These are phyloP conservation scores for Tor tambroides DNA, from an alignment of 2,113 vertebrate genomes.

Conservation along the genomic window DNA sequence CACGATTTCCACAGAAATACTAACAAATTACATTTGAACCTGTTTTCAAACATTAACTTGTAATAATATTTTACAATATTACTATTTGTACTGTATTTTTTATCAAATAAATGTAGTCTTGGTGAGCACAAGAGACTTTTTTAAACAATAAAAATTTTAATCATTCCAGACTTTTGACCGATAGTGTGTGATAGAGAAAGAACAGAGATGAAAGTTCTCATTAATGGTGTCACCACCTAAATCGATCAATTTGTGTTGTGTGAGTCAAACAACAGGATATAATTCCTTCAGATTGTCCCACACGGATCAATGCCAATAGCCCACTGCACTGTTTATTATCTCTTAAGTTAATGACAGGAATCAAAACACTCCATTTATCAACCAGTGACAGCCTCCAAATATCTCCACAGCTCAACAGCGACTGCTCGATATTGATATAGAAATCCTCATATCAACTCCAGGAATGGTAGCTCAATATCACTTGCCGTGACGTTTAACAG, in stretches of 20 bases:
- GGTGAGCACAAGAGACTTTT: background rate
- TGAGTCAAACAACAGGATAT: constrained; percentile 47
- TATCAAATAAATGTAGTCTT: background rate
- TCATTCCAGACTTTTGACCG: background rate
- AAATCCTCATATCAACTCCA: background rate
- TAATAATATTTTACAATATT: too few species aligned
- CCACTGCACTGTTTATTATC: constrained; percentile 30
- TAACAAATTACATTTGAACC: background rate
- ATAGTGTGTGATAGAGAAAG: background rate
- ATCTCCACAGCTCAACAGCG: constrained; percentile 48
- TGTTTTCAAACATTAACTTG: too few species aligned
- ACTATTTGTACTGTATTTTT: too few species aligned
- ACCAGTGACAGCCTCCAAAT: constrained; percentile 20
- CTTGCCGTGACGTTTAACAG: background rate
- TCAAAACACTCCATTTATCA: constrained; percentile 36
- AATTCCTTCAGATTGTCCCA: constrained; percentile 37
- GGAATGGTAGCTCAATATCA: constrained; percentile 7
- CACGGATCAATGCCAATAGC: constrained; percentile 59
- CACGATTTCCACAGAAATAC: background rate
- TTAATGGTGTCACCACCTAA: constrained; percentile 61
- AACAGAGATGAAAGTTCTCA: constrained; percentile 31
- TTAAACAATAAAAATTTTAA: background rate
- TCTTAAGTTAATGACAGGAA: constrained; percentile 48
- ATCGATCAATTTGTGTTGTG: constrained; percentile 53
- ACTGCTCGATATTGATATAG: constrained; percentile 53